Percentiles rank a stretch among this genome's conserved stretches.
These are phyloP conservation scores for Ceratina australensis DNA, from an alignment of 1,140 invertebrate genomes.

Conservation along the genomic window DNA sequence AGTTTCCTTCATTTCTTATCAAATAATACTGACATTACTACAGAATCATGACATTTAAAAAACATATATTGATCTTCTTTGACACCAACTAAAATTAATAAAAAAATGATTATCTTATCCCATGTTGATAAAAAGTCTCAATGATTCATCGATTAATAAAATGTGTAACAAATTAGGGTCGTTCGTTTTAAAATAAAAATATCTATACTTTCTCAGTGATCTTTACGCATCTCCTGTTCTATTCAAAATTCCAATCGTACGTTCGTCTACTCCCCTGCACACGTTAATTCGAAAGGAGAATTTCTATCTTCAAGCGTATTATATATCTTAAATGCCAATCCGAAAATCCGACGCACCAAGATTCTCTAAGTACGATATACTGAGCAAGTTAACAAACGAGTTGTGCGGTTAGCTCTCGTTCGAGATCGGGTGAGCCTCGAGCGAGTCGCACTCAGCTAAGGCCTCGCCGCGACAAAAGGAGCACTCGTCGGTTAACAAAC, in stretches of 20 bases:
- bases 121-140: no score
- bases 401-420: slow-evolving; percentile 62
- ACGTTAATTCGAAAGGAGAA: neutral
- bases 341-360: neutral
- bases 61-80: no score
- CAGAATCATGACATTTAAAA: neutral
- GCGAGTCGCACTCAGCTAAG: slow-evolving; percentile 81
- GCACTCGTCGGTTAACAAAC: slow-evolving; percentile 74
- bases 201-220: no score
- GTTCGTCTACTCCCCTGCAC: neutral
- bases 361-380: neutral
- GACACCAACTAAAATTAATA: no score
- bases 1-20: neutral
- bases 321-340: neutral
- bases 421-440: slow-evolving; percentile 76
- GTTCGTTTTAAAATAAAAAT: no score
- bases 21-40: neutral
- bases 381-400: neutral
- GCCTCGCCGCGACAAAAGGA: slow-evolving; percentile 77
- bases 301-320: slow-evolving; percentile 1
- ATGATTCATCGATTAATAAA: no score
- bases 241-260: no score
- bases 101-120: no score
- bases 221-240: no score
- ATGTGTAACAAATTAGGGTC: no score